Percentiles rank a stretch among this genome's conserved stretches.
Evolutionary conservation across 2,797 vertebrate genomes (phyloP).

Genomic region (Propithecus deckenii): DNA sequence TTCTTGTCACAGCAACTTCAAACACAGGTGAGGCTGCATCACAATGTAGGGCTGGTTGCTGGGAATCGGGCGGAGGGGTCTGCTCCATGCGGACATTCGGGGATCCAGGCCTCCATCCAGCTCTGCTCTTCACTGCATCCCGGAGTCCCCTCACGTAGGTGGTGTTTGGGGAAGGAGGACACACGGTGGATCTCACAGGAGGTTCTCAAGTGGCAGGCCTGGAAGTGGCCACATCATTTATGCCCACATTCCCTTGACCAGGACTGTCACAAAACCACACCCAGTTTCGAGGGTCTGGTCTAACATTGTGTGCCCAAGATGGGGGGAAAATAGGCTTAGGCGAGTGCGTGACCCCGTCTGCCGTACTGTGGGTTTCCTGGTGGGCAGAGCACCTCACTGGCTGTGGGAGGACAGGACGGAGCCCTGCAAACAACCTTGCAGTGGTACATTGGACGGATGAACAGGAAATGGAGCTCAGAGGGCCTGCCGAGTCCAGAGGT

Average conservation of each 20-base stretch:
- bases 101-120: neutral
- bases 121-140: neutral
- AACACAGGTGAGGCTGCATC: neutral
- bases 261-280: neutral
- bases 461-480: neutral
- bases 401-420: neutral
- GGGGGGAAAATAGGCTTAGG: neutral
- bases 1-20: no score
- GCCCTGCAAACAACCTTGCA: neutral
- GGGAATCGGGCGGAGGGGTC: no score
- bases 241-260: neutral
- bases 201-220: neutral
- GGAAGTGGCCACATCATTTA: neutral
- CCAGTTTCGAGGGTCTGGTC: neutral
- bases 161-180: neutral
- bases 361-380: neutral
- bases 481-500: neutral
- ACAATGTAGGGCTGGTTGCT: neutral
- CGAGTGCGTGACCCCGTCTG: neutral
- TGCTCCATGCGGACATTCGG: neutral
- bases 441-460: neutral
- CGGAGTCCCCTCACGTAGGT: neutral
- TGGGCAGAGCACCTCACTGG: neutral
- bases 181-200: neutral
- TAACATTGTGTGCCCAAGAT: neutral